Conservation (phyloP, 2,113 vertebrate species). For the Cebus imitator region DNA sequence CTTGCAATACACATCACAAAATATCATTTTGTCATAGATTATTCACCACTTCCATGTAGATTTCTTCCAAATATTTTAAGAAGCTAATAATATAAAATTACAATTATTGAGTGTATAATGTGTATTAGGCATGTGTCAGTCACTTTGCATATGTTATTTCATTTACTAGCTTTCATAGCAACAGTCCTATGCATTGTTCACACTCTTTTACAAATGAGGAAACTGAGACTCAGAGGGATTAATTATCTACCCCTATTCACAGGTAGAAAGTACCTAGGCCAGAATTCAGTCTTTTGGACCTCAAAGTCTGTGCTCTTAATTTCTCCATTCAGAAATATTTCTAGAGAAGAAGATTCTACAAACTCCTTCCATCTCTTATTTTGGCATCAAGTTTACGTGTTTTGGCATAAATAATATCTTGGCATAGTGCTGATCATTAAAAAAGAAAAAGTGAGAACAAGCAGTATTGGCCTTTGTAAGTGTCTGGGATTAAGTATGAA, state of each 20-base stretch:
- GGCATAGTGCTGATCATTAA: slow-evolving; percentile 7
- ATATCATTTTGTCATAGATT: neutral
- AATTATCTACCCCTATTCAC: neutral
- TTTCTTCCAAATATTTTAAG: slow-evolving; percentile 11
- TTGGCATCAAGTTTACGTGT: neutral
- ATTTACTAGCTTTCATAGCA: neutral
- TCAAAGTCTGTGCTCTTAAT: neutral
- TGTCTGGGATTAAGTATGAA: neutral
- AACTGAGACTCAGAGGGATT: neutral
- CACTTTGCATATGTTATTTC: neutral
- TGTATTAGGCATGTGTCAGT: neutral
- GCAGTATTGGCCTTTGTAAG: neutral
- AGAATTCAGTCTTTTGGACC: slow-evolving; percentile 40
- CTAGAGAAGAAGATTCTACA: neutral
- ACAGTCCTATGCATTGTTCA: neutral
- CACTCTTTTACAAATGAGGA: neutral
- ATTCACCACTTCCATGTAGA: neutral
- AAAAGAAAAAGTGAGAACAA: slow-evolving; percentile 43
- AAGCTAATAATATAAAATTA: neutral
- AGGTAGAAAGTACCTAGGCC: neutral
- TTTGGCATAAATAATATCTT: slow-evolving; percentile 57
- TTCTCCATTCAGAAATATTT: slow-evolving; percentile 37
- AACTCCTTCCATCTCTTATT: neutral
- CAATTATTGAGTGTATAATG: neutral
- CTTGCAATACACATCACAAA: neutral